Percentiles rank a stretch among this genome's conserved stretches.
These are phyloP conservation scores for Hemitrygon akajei DNA, from an alignment of 2,797 vertebrate genomes.

Conservation along the genomic window DNA sequence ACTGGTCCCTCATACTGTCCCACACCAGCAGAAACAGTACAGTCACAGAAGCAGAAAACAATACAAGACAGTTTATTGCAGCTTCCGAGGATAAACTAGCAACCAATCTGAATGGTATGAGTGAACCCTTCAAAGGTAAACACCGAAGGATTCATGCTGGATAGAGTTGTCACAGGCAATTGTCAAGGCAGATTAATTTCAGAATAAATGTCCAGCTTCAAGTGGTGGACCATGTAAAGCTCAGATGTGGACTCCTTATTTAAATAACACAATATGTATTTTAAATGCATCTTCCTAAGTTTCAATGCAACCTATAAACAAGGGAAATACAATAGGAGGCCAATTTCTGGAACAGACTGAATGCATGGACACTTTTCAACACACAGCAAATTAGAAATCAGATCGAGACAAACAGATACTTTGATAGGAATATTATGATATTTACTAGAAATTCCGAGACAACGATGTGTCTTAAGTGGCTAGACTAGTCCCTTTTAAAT, in stretches of 20 bases:
- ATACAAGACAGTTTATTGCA: too few relatives aligned
- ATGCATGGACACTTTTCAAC: not conserved
- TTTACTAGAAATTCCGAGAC: not conserved
- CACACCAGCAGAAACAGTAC: not conserved
- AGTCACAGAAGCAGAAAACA: not conserved
- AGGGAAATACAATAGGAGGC: not conserved
- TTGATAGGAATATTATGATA: not conserved
- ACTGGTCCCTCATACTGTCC: not conserved
- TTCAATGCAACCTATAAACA: too few relatives aligned
- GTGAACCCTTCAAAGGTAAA: too few relatives aligned
- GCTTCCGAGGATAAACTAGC: too few relatives aligned
- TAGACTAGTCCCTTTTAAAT: not conserved
- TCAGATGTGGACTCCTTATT: not conserved
- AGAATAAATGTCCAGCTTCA: not conserved
- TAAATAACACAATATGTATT: not conserved
- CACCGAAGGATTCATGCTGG: too few relatives aligned
- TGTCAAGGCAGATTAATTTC: too few relatives aligned
- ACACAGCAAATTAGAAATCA: too few relatives aligned
- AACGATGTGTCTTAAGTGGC: not conserved
- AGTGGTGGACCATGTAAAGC: not conserved
- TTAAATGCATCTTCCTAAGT: not conserved
- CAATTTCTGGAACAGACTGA: not conserved
- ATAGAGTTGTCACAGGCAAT: too few relatives aligned
- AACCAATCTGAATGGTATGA: too few relatives aligned
- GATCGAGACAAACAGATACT: not conserved